Evolutionary conservation across 2,113 vertebrate species (phyloP), one percentile per base, ranked within the genome.

Genomic region (Malurus melanocephalus): DNA sequence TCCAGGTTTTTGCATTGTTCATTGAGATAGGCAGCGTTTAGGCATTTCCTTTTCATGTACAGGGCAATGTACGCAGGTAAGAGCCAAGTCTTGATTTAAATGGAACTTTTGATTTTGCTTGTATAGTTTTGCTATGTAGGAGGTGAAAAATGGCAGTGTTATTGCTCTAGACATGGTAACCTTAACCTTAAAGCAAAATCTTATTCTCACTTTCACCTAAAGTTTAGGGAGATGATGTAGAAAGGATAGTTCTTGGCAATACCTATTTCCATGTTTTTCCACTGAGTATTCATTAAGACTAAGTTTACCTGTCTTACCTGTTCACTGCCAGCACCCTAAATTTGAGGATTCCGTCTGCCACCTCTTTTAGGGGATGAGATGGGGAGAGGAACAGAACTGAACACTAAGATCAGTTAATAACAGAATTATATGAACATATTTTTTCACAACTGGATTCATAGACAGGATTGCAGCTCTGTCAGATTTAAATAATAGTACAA

Each of bases 1-100:
- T 56, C 18, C 13, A 0, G 0, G 9, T 80, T 85, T 83, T 77
- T n/a, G n/a, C 1, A 0, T 1, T 56, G 14, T 35, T 90, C 42
- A 16, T 46, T 68, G 62, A 27, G 80, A 59, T 8, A 60, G 35
- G 40, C 20, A 64, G 5, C 30, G 40, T 65, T 80, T 83, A 51
- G 61, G 9, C 33, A 24, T 74, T 87, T 26, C 17, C 12, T 5
- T 52, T 74, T 42, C 43, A 5, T n/a, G 22, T 60, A 40, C 21
- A 48, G n/a, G 11, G 9, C 40, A 53, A 2, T 17, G 20, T 43
- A 4, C 1, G 2, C 48, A 62, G 13, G 16, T 67, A 67, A 38
- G 32, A 72, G 28, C 18, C 51, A 35, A 53, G 9, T 28, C 43
- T 51, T 64, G 7, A 30, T 74, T 72, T 66, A 15, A 32, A 26